Conservation (phyloP, 2,797 vertebrate genomes). For the Brotula barbata region DNA sequence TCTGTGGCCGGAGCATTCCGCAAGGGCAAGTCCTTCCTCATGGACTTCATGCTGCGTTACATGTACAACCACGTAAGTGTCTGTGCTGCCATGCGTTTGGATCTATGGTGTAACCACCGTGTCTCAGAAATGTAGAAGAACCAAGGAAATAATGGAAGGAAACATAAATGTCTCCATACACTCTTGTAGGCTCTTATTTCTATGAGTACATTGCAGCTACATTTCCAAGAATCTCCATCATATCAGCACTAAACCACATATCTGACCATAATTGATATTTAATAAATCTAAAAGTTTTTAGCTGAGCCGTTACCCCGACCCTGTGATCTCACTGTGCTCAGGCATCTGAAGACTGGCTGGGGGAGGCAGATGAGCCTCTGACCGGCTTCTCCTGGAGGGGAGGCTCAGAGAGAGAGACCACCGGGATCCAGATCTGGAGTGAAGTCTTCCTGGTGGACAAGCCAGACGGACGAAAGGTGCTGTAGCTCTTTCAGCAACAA, state of each 20-base stretch:
- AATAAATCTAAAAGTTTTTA: neutral
- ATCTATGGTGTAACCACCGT: neutral
- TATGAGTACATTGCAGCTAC: no score
- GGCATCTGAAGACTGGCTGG: conserved; percentile 90
- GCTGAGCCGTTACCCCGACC: neutral
- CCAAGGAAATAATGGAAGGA: no score
- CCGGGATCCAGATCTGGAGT: conserved; percentile 98
- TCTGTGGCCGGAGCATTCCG: conserved; percentile 96
- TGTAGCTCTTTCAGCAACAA: no score
- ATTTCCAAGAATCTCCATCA: no score
- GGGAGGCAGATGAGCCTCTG: conserved; percentile 89
- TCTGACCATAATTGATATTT: neutral
- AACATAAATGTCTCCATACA: no score
- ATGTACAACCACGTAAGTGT: conserved; percentile 92
- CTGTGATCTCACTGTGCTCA: conserved; percentile 44
- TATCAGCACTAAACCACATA: neutral
- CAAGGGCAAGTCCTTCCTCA: conserved; percentile 98
- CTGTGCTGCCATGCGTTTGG: neutral
- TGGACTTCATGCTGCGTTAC: conserved; percentile 99
- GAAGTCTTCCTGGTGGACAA: conserved; percentile 96
- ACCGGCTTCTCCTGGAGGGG: conserved; percentile 98
- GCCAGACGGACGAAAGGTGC: conserved; percentile 90
- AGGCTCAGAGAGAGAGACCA: conserved; percentile 96
- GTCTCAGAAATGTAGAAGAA: neutral
- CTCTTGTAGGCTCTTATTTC: no score